Conservation (phyloP, 2,888 invertebrate species). For the Ctena decussata region DNA sequence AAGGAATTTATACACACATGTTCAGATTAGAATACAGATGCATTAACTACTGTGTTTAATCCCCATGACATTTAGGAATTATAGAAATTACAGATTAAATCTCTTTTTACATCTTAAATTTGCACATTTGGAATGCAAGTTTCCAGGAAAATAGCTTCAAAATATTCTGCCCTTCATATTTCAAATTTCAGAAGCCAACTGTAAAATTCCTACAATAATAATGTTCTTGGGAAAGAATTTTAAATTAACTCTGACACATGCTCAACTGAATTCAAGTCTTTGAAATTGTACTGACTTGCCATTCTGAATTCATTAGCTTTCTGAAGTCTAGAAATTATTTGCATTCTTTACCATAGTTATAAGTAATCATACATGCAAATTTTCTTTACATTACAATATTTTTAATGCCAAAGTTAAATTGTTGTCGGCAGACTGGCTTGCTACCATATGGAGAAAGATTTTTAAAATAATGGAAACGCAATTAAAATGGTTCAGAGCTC, state of each 20-base stretch:
- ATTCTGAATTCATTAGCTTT: constrained; percentile 29
- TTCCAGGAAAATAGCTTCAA: background rate
- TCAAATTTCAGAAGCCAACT: constrained; percentile 1
- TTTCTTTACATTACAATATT: constrained; percentile 27
- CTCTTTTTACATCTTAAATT: background rate
- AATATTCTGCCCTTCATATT: constrained; percentile 3
- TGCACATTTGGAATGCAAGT: background rate
- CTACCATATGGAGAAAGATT: background rate
- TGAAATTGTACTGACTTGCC: background rate
- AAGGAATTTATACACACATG: too few relatives aligned
- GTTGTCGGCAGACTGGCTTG: background rate
- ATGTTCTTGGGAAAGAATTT: constrained; percentile 28
- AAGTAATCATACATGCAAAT: constrained; percentile 48
- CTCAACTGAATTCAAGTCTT: background rate
- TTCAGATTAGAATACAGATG: too few relatives aligned
- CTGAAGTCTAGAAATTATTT: constrained; percentile 41
- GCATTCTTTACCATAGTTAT: constrained; percentile 8
- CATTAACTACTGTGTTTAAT: too few relatives aligned
- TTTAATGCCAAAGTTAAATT: constrained; percentile 17
- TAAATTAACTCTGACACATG: constrained; percentile 18
- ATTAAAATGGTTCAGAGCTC: too few relatives aligned
- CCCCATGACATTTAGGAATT: too few relatives aligned
- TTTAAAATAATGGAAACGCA: constrained; percentile 6
- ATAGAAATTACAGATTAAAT: too few relatives aligned
- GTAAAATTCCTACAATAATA: constrained; percentile 4